Percentiles rank a stretch among this genome's conserved stretches.
phyloP scores from a whole-genome alignment of 2,113 vertebrate genomes.

The Zosterops lateralis region DNA sequence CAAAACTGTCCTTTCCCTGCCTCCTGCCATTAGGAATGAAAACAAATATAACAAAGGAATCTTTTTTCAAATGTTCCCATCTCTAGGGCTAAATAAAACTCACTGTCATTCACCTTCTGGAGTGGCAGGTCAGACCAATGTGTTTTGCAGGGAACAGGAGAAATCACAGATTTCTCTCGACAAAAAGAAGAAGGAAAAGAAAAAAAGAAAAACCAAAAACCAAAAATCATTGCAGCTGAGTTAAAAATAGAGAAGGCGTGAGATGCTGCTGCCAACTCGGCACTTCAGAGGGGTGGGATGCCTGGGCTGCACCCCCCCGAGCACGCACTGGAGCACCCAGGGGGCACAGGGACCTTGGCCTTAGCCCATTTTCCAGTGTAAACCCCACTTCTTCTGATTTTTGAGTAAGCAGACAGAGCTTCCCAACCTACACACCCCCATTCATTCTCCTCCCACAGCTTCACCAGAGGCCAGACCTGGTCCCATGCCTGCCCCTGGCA shows the following conservation, averaged over 20 bases:
- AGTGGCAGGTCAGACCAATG: slow-evolving; percentile 40
- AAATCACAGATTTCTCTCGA: slow-evolving; percentile 35
- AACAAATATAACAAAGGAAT: slow-evolving; percentile 31
- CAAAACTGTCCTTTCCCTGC: slow-evolving; percentile 59
- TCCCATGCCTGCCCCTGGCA: accelerated
- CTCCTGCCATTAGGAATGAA: slow-evolving; percentile 68
- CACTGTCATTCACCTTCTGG: slow-evolving; percentile 71
- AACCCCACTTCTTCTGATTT: neutral
- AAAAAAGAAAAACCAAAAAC: neutral
- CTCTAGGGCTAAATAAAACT: slow-evolving; percentile 68
- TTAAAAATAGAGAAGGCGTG: neutral
- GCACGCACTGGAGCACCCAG: accelerated
- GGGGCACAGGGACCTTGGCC: neutral
- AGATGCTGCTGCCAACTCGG: neutral
- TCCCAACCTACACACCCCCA: neutral
- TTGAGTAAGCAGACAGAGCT: neutral
- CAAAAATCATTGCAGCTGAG: slow-evolving; percentile 5
- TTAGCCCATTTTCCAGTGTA: accelerated
- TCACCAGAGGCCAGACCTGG: neutral
- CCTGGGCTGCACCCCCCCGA: neutral
- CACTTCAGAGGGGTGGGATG: neutral
- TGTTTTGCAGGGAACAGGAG: neutral
- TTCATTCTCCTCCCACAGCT: accelerated
- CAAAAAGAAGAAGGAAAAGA: neutral
- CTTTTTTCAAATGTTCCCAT: slow-evolving; percentile 41